A percentile compares a stretch with the other conserved stretches of the same genome.
These are phyloP conservation scores for Myxocyprinus asiaticus DNA, from an alignment of 2,113 vertebrate species.

Conservation along the genomic window DNA sequence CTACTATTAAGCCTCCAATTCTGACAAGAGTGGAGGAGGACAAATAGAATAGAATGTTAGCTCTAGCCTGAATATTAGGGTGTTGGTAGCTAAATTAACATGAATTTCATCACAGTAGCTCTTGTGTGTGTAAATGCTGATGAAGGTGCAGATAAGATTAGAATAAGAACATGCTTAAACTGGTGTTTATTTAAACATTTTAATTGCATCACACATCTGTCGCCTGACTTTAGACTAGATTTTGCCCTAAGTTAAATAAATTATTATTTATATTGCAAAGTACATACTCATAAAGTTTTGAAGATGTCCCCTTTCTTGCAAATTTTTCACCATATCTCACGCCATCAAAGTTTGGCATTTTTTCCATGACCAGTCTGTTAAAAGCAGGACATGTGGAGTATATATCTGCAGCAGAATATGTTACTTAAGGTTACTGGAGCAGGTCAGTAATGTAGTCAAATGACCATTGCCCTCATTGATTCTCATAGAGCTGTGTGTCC, in stretches of 20 bases:
- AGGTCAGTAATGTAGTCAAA: background rate
- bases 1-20: conserved; percentile 56
- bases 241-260: too few relatives aligned
- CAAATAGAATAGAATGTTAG: conserved; percentile 7
- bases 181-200: background rate
- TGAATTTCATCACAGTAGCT: conserved; percentile 53
- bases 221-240: too few relatives aligned
- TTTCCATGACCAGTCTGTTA: background rate
- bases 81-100: conserved; percentile 50
- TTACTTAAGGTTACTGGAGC: conserved; percentile 40
- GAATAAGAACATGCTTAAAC: background rate
- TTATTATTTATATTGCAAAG: too few relatives aligned
- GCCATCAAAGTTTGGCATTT: too few relatives aligned
- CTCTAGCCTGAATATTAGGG: conserved; percentile 39
- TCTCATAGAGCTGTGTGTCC: conserved; percentile 25
- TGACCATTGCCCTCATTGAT: conserved; percentile 23
- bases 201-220: too few relatives aligned
- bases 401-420: conserved; percentile 42
- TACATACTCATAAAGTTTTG: too few relatives aligned
- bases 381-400: conserved; percentile 36
- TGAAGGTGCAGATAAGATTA: background rate
- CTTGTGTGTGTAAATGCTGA: conserved; percentile 43
- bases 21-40: conserved; percentile 40
- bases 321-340: too few relatives aligned
- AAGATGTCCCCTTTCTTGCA: too few relatives aligned